Percentiles rank a stretch among this genome's conserved stretches.
These are phyloP conservation scores for Salarias fasciatus DNA, from an alignment of 2,797 vertebrate genomes.

Conservation along the genomic window DNA sequence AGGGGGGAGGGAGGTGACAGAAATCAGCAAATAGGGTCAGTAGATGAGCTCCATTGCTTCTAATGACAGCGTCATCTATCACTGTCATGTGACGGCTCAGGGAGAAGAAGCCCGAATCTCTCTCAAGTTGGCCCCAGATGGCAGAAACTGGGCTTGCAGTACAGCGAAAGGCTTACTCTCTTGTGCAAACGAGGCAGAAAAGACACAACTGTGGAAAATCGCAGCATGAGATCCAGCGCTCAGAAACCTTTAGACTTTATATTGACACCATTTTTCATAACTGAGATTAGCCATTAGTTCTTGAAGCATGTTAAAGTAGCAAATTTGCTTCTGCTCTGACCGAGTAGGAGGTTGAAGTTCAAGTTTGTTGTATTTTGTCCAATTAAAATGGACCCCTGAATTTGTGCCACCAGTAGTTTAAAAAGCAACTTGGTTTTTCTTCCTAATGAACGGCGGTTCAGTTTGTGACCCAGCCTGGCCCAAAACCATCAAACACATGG, in stretches of 20 bases:
- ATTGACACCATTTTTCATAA: neutral
- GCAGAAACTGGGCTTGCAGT: conserved; percentile 33
- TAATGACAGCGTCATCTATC: conserved; percentile 68
- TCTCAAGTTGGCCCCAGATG: conserved; percentile 40
- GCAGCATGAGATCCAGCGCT: conserved; percentile 10
- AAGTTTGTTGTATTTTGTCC: no score
- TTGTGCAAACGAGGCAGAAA: conserved; percentile 9
- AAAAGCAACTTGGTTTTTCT: no score
- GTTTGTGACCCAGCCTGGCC: no score
- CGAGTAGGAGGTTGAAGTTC: no score
- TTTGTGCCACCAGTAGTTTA: no score
- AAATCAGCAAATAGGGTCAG: conserved; percentile 52
- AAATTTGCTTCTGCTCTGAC: no score
- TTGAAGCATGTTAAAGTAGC: no score
- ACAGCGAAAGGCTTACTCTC: conserved; percentile 42
- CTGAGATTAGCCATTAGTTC: neutral
- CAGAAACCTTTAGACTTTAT: neutral
- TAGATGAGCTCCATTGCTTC: conserved; percentile 64
- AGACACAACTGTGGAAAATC: conserved; percentile 29
- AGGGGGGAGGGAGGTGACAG: conserved; percentile 12
- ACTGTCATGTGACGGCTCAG: conserved; percentile 60
- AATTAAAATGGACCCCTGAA: no score
- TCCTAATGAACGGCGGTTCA: no score
- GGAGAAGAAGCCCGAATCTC: conserved; percentile 43
- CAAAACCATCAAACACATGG: no score